phyloP scores from a whole-genome alignment of 2,888 invertebrate genomes.

The Acanthopleura granulata region DNA sequence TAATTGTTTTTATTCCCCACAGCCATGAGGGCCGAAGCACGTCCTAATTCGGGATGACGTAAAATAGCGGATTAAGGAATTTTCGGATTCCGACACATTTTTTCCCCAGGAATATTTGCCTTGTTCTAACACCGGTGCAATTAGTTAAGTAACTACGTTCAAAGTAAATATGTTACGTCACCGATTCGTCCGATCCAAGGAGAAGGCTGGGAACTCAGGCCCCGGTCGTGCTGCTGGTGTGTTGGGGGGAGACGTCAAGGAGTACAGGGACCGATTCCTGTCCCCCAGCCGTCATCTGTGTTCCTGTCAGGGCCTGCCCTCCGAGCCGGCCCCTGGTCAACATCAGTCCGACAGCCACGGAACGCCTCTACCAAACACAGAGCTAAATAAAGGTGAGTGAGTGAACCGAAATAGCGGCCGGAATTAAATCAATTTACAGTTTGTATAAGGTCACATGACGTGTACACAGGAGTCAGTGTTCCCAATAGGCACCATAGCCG shows the following conservation, averaged over 20 bases:
- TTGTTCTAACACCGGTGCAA: no score
- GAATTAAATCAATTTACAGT: no score
- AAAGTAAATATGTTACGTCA: neutral
- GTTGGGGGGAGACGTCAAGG: neutral
- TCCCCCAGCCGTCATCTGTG: conserved; percentile 1
- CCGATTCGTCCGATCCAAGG: neutral
- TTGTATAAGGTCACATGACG: no score
- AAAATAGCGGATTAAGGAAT: no score
- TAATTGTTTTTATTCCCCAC: no score
- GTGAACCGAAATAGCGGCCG: neutral
- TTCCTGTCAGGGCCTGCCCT: neutral
- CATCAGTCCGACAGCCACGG: neutral
- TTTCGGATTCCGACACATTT: no score
- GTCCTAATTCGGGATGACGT: no score
- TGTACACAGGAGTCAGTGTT: no score
- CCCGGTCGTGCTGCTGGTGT: neutral
- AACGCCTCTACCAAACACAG: neutral
- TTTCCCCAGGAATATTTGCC: no score
- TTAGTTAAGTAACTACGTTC: no score
- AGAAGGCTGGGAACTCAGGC: neutral
- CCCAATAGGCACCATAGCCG: no score
- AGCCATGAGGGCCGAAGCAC: no score
- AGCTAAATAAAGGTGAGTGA: neutral
- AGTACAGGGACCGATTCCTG: conserved; percentile 1
- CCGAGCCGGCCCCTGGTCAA: neutral